These are phyloP conservation scores for Acleris cristana DNA, from an alignment of 2,888 invertebrate genomes.

Conservation along the genomic window DNA sequence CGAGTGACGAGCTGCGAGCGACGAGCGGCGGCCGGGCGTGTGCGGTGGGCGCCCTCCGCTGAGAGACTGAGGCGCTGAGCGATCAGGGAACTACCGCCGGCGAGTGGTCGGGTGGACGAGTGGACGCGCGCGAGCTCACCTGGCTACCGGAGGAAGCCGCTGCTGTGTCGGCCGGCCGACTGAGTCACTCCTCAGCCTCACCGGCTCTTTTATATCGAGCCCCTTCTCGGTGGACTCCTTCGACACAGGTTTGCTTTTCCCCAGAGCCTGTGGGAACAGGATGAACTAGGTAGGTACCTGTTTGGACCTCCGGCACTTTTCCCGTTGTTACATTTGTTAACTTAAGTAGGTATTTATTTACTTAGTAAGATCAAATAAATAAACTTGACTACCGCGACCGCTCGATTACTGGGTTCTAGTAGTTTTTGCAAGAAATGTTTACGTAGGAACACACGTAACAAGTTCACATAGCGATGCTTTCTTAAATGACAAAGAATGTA, in stretches of 20 bases:
- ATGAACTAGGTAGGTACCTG: not conserved
- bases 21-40: constrained; percentile 45
- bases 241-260: constrained; percentile 55
- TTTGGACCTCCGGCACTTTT: too few species aligned
- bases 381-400: not conserved
- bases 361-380: too few species aligned
- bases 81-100: constrained; percentile 30
- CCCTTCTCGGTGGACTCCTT: constrained; percentile 53
- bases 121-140: constrained; percentile 49
- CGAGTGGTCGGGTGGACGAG: constrained; percentile 20
- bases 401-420: not conserved
- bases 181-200: constrained; percentile 67
- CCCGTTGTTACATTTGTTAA: too few species aligned
- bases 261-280: constrained; percentile 49
- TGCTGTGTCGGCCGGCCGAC: constrained; percentile 65
- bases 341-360: too few species aligned
- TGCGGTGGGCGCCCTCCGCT: constrained; percentile 45
- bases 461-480: constrained; percentile 10
- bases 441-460: not conserved
- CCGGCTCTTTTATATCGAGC: constrained; percentile 75
- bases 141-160: constrained; percentile 51
- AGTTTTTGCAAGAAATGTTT: not conserved
- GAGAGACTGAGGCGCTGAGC: constrained; percentile 46
- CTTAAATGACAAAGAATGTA: constrained; percentile 14
- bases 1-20: constrained; percentile 31